Conservation (phyloP, 2,113 vertebrate species). For the Deroptyus accipitrinus region DNA sequence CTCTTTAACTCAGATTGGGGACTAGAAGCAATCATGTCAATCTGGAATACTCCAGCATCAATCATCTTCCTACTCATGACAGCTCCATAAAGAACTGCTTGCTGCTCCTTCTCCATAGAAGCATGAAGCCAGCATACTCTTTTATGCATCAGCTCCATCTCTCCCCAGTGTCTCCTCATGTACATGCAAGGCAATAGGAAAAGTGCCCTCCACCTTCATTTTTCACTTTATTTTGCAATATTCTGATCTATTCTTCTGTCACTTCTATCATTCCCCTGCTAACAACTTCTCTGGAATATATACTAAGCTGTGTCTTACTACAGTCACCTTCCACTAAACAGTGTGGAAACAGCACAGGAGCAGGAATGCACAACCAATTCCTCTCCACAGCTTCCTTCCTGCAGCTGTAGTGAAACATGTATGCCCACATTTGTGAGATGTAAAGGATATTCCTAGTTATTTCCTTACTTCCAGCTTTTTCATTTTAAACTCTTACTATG, state of each 20-base stretch:
- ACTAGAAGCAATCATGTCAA: background rate
- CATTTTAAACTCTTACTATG: background rate
- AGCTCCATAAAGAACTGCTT: background rate
- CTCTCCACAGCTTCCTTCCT: constrained; percentile 22
- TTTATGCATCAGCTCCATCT: background rate
- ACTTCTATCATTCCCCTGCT: background rate
- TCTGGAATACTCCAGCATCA: background rate
- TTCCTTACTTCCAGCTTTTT: background rate
- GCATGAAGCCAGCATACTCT: background rate
- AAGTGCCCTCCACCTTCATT: background rate
- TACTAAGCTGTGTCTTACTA: background rate
- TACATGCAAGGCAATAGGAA: background rate
- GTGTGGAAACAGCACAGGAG: background rate
- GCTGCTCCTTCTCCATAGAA: background rate
- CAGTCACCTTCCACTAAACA: background rate
- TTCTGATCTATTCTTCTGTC: background rate
- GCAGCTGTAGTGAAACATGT: background rate
- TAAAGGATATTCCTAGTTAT: constrained; percentile 8
- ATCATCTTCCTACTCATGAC: background rate
- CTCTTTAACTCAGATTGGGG: background rate
- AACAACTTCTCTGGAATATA: background rate
- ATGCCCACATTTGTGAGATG: background rate
- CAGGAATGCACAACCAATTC: background rate
- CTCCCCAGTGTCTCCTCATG: background rate
- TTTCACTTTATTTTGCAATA: background rate